phyloP scores from a whole-genome alignment of 2,888 invertebrate genomes.

The Gasteruption jaculator region DNA sequence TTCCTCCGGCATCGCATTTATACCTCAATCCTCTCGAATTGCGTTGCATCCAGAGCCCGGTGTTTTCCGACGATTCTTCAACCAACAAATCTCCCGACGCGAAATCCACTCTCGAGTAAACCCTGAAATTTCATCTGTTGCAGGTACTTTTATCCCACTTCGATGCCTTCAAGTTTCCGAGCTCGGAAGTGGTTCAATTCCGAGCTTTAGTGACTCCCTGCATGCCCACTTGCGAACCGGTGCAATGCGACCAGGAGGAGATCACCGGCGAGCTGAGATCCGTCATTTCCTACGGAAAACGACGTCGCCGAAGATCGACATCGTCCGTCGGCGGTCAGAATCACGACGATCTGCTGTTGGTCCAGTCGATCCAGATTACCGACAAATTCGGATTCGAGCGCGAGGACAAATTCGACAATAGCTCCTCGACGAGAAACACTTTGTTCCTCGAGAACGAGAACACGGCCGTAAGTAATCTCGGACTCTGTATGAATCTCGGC shows the following conservation, averaged over 20 bases:
- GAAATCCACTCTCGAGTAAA: too few species aligned
- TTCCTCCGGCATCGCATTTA: too few species aligned
- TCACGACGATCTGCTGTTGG: slow-evolving; percentile 79
- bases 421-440: slow-evolving; percentile 60
- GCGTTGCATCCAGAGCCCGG: too few species aligned
- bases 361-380: slow-evolving; percentile 87
- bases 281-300: slow-evolving; percentile 77
- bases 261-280: slow-evolving; percentile 79
- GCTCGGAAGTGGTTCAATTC: slow-evolving; percentile 92
- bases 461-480: slow-evolving; percentile 45
- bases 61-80: too few species aligned
- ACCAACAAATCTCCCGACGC: too few species aligned
- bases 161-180: slow-evolving; percentile 95
- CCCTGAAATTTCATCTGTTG: slow-evolving; percentile 30
- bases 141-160: slow-evolving; percentile 85
- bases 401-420: slow-evolving; percentile 48
- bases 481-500: slow-evolving; percentile 70
- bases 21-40: too few species aligned
- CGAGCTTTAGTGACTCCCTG: slow-evolving; percentile 92
- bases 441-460: slow-evolving; percentile 66
- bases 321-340: slow-evolving; percentile 55
- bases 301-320: slow-evolving; percentile 63
- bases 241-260: slow-evolving; percentile 82
- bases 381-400: slow-evolving; percentile 86
- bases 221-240: slow-evolving; percentile 89